phyloP scores from a whole-genome alignment of 2,797 vertebrate genomes.

The Spinus olivaceus region DNA sequence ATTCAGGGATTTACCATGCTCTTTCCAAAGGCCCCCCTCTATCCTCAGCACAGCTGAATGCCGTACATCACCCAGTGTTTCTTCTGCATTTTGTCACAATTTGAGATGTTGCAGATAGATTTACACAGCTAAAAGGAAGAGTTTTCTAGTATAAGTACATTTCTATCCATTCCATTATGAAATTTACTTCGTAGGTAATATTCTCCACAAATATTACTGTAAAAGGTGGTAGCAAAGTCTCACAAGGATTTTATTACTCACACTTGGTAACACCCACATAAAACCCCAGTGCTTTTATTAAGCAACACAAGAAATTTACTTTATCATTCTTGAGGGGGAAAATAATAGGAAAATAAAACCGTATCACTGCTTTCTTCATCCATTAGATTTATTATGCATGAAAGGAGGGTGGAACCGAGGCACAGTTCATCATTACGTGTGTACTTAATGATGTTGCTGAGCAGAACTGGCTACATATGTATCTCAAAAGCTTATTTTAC shows the following conservation, averaged over 20 bases:
- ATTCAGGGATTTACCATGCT: conserved; percentile 22
- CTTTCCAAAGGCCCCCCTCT: not conserved
- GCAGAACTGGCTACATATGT: not conserved
- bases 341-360: conserved; percentile 65
- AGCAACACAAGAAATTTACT: conserved; percentile 54
- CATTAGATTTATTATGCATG: conserved; percentile 36
- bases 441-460: not conserved
- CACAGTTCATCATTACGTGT: not conserved
- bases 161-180: conserved; percentile 10
- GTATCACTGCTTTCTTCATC: conserved; percentile 31
- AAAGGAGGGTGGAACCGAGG: conserved; percentile 25
- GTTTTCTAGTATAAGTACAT: not conserved
- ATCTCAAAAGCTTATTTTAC: not conserved
- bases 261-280: conserved; percentile 57
- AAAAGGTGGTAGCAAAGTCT: conserved; percentile 55
- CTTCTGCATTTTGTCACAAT: conserved; percentile 7
- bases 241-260: conserved; percentile 59
- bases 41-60: not conserved
- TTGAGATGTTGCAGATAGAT: not conserved
- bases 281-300: conserved; percentile 59
- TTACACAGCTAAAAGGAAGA: not conserved
- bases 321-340: conserved; percentile 56
- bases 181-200: conserved; percentile 19
- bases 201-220: conserved; percentile 51
- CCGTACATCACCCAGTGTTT: not conserved